phyloP scores from a whole-genome alignment of 2,888 invertebrate genomes.

The Tortrix viridana region DNA sequence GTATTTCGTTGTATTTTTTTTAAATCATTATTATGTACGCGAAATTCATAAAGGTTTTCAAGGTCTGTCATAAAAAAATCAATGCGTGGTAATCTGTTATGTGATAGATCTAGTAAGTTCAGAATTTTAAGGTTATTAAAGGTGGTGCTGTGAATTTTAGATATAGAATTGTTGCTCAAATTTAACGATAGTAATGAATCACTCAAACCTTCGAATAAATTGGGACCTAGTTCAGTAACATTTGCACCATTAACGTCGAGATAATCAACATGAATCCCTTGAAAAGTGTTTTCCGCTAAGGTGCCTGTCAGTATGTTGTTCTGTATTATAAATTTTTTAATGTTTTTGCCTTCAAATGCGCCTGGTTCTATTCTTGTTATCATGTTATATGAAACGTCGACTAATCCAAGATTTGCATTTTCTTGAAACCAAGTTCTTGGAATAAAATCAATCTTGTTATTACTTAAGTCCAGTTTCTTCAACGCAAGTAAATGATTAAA shows the following conservation, averaged over 20 bases:
- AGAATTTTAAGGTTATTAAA: conserved; percentile 23
- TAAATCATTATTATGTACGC: conserved; percentile 15
- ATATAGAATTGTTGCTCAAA: conserved; percentile 24
- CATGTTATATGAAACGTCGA: conserved; percentile 18
- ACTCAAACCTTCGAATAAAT: conserved; percentile 11
- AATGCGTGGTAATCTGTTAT: conserved; percentile 18
- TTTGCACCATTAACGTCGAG: conserved; percentile 22
- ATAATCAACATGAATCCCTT: conserved; percentile 18
- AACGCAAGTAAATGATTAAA: conserved; percentile 13
- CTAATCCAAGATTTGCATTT: conserved; percentile 13
- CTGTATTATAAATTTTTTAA: conserved; percentile 16
- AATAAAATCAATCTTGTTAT: conserved; percentile 20
- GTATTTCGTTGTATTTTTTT: conserved; percentile 12
- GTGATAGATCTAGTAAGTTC: conserved; percentile 19
- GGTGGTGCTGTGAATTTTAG: conserved; percentile 22
- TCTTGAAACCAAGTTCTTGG: conserved; percentile 8
- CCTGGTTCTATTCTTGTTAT: conserved; percentile 28
- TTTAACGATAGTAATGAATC: conserved; percentile 8
- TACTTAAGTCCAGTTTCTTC: conserved; percentile 18
- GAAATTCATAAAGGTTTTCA: conserved; percentile 16
- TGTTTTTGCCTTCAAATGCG: conserved; percentile 25
- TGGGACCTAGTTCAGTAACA: conserved; percentile 25
- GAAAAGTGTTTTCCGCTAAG: conserved; percentile 23
- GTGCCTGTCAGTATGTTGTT: conserved; percentile 18
- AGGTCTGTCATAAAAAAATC: conserved; percentile 16